These are phyloP conservation scores for Mastigias papua DNA, from an alignment of 30 jellyfish, hydroid and myxozoan genomes.

Conservation along the genomic window DNA sequence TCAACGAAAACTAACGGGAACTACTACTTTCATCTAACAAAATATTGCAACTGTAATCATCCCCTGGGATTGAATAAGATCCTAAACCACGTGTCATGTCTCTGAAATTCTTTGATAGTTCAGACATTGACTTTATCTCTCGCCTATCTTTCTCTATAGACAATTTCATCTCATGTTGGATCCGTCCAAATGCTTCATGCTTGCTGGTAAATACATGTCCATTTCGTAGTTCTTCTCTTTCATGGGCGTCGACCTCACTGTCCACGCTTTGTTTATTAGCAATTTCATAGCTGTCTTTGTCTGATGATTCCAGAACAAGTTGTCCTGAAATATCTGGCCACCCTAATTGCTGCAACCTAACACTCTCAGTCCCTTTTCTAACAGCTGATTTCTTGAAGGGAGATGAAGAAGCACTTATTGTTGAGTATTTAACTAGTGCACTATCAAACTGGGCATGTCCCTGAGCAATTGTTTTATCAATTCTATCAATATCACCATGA, in stretches of 20 bases:
- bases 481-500: conserved; percentile 59
- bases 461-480: neutral
- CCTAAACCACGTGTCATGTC: conserved; percentile 10
- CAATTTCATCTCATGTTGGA: neutral
- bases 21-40: neutral
- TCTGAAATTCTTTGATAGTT: neutral
- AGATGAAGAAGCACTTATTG: conserved; percentile 55
- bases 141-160: neutral
- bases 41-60: conserved; percentile 34
- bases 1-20: neutral
- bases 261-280: neutral
- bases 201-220: neutral
- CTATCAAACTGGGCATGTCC: neutral
- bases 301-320: neutral
- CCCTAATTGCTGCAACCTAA: neutral
- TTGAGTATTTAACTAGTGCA: conserved; percentile 7
- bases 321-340: neutral
- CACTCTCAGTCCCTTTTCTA: neutral
- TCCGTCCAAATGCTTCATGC: neutral
- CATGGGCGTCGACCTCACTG: neutral
- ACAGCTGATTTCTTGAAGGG: conserved; percentile 54
- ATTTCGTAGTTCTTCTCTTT: neutral
- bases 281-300: neutral
- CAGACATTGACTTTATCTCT: neutral
- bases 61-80: conserved; percentile 17